Base-by-base conservation (phyloP, 2,888 invertebrate species). In the Leptinotarsa peninsularis region DNA sequence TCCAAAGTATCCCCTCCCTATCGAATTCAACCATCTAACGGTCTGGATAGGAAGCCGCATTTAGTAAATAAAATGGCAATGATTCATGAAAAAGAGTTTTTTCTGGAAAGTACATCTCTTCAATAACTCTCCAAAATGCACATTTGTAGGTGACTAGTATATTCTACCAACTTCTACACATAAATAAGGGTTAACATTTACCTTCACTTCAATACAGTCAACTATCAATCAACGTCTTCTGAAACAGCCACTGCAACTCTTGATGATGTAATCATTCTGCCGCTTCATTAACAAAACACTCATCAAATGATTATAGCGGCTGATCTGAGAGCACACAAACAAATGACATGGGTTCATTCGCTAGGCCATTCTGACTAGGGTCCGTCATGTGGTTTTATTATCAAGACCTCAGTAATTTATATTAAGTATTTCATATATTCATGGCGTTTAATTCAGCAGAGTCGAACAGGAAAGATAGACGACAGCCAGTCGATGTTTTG, bases 321-420 rank as follows among this genome's bases (percentile, higher is more conserved):
- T 75, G 72, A 73, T 74, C 67, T 71, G 54, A 75, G 69, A 73
- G 69, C 73, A 71, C 73, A 75, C 73, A 67, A 77, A 72, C 69
- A 71, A 73, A 74, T 76, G 76, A 78, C 63, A 63, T 63, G 60
- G 17, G 76, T 74, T 72, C 72, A 78, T 76, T 74, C 72, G 76
- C 71, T 70, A 63, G 76, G 66, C 69, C 66, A 67, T 73, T 75
- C 71, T 52, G 73, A 72, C 72, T 67, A 74, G 76, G 79, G 63
- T 21, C 63, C 18, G 78, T 78, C 79, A 80, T 80, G 76, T 78
- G 79, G 75, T 78, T 78, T 77, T 74, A 76, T 77, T 78, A 80
- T 80, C 76, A 80, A 79, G 76, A 75, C 33, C 68, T 67, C 73
- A 52, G 73, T 80, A 73, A 78, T 80, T 80, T 74, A 71, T 75